Base-by-base conservation (phyloP, 1,140 invertebrate genomes). In the Laodelphax striatellus region DNA sequence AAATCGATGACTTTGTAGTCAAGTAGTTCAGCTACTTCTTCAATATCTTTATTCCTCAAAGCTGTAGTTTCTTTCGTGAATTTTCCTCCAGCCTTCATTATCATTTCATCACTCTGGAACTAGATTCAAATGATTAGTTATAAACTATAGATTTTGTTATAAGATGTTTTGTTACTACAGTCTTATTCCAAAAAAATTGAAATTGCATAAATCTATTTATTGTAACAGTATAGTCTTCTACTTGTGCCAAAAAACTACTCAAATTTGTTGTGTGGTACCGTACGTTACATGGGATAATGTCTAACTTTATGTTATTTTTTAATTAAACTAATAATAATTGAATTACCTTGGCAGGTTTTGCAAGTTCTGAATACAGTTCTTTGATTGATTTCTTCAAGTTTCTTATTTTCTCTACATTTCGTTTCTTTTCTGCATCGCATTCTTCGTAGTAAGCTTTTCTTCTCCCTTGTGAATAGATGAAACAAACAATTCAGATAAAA, bases 401-500 rank as follows among this genome's bases (percentile, higher is more conserved):
- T 22, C 76, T 68, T 55, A 90, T 87, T 58, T 82, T 79, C 54
- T 89, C 83, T 54, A 73, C 74, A 68, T 88, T 87, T 60, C 82
- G 79, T 64, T 81, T 82, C 65, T 82, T 84, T 68, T 85, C 85
- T 8, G 81, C 77, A 67, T 88, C 85, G 66, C 82, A 86, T 70
- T 88, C 86, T 71, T 89, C 87, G 62, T 83, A 87, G 64, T 85
- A 79, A 0, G 88, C 87, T 67, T 88, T 90, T 64, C 88, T 80
- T 73, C 89, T 87, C 11, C 87, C 87, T 79, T 91, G 87, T 90
- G 64, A 2, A 73, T 67, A 61, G 31, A 53, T 38, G 34, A 38
- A 38, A 38, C 2, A 38, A 38, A 38, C 34, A 38, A 44, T 19
- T 17, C n/a, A 16, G 22, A 31, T 24, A 17, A 41, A 22, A 21